phyloP scores from a whole-genome alignment of 2,888 invertebrate genomes.

The Idaea dimidiata region DNA sequence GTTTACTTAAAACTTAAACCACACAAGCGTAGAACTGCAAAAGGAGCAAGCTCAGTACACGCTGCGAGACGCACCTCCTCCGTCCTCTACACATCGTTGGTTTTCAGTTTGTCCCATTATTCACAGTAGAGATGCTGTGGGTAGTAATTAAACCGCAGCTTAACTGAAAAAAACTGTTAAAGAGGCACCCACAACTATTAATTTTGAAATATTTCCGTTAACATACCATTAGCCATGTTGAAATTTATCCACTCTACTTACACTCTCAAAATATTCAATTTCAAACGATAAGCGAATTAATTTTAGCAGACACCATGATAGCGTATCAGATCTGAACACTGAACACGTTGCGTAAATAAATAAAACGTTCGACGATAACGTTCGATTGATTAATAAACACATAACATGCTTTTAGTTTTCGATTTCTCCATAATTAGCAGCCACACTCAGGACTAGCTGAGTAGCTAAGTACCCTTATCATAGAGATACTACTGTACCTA shows the following conservation, averaged over 20 bases:
- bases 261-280: slow-evolving; percentile 43
- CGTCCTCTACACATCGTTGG: too few relatives aligned
- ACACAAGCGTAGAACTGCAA: too few relatives aligned
- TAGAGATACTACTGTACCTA: too few relatives aligned
- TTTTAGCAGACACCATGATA: slow-evolving; percentile 43
- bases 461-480: too few relatives aligned
- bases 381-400: background rate
- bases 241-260: slow-evolving; percentile 12
- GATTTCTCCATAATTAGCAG: background rate
- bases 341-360: slow-evolving; percentile 27
- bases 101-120: too few relatives aligned
- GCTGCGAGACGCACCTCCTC: too few relatives aligned
- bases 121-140: too few relatives aligned
- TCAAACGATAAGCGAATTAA: slow-evolving; percentile 51
- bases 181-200: background rate
- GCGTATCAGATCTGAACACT: slow-evolving; percentile 28
- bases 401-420: background rate
- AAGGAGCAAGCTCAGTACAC: too few relatives aligned
- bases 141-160: too few relatives aligned
- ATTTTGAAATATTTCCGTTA: background rate
- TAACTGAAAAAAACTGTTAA: background rate
- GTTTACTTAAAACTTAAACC: too few relatives aligned
- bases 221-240: background rate
- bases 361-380: slow-evolving; percentile 17
- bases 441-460: background rate